phyloP scores from a whole-genome alignment of 2,888 invertebrate species.

The Apotomis capreana region DNA sequence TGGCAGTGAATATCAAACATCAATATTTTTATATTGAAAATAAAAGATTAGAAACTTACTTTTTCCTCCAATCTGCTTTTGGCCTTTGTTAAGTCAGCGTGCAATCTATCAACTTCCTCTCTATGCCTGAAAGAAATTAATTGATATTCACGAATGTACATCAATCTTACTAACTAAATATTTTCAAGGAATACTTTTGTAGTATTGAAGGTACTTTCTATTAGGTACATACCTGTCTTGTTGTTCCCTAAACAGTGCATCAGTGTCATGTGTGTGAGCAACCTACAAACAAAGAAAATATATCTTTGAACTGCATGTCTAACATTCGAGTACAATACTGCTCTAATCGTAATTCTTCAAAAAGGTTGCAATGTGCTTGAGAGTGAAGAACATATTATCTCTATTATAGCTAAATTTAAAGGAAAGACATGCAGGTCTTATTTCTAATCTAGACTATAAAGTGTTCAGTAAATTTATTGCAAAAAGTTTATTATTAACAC shows the following conservation, averaged over 20 bases:
- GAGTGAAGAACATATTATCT: too few species aligned
- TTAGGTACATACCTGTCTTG: conserved; percentile 69
- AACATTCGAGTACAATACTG: neutral
- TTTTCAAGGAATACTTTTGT: neutral
- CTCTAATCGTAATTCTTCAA: too few species aligned
- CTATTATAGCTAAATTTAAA: too few species aligned
- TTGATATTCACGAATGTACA: neutral
- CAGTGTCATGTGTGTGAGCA: conserved; percentile 75
- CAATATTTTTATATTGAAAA: too few species aligned
- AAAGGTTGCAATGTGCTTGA: too few species aligned
- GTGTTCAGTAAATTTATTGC: too few species aligned
- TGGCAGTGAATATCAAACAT: neutral
- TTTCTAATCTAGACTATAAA: too few species aligned
- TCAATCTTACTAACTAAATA: neutral
- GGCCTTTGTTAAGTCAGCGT: conserved; percentile 80
- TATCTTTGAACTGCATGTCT: neutral
- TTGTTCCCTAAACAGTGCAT: conserved; percentile 76
- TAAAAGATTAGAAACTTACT: conserved; percentile 58
- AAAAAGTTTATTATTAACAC: too few species aligned
- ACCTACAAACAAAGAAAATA: conserved; percentile 58
- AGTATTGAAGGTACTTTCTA: neutral
- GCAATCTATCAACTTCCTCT: conserved; percentile 80
- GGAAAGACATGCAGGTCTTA: too few species aligned
- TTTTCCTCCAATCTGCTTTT: conserved; percentile 81
- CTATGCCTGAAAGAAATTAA: conserved; percentile 65